Evolutionary conservation across 2,888 invertebrate genomes (phyloP).

Genomic region (Pristionchus maxplancki): DNA sequence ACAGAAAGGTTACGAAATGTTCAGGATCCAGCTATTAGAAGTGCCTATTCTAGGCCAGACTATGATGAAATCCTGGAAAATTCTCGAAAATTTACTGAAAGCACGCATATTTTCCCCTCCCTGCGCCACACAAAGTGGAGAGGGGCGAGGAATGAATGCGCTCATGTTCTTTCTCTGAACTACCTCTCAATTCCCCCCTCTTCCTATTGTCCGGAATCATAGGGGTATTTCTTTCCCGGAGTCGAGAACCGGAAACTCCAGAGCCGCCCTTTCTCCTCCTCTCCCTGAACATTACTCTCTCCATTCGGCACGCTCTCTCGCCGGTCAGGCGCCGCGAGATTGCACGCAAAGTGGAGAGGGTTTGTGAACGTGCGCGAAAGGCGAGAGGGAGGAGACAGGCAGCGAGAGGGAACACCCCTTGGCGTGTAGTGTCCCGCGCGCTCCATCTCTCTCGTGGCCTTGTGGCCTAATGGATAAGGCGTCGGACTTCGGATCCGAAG

Average conservation of each 20-base stretch:
- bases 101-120: neutral
- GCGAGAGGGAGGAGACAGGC: neutral
- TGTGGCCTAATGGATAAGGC: conserved; percentile 77
- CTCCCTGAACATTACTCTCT: no score
- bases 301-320: neutral
- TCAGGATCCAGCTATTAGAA: no score
- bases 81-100: neutral
- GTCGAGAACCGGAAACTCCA: conserved; percentile 21
- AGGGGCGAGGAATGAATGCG: neutral
- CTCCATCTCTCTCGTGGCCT: conserved; percentile 58
- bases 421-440: neutral
- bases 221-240: conserved; percentile 8
- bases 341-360: neutral
- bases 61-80: neutral
- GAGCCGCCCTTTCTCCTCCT: neutral
- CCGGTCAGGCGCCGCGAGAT: neutral
- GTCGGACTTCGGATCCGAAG: conserved; percentile 77
- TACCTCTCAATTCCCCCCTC: neutral
- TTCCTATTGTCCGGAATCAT: conserved; percentile 32
- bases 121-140: neutral
- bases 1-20: neutral
- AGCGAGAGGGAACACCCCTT: neutral
- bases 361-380: neutral
- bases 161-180: conserved; percentile 14
- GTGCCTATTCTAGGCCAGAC: neutral